Percentiles rank a stretch among this genome's conserved stretches.
phyloP scores from a whole-genome alignment of 1,140 invertebrate species.

The Drosophila ambigua region DNA sequence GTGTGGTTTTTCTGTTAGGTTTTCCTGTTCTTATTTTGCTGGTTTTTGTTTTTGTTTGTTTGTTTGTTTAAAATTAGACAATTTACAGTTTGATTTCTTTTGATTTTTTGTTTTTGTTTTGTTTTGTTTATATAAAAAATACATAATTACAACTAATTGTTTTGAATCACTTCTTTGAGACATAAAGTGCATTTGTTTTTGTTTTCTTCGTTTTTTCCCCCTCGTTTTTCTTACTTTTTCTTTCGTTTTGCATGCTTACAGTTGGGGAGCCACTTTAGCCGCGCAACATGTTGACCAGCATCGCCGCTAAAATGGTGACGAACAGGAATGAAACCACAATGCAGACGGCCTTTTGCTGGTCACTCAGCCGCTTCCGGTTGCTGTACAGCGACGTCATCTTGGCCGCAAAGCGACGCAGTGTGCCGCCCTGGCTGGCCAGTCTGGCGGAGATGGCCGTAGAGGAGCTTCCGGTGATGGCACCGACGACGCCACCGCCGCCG shows the following conservation, averaged over 20 bases:
- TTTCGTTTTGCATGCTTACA: neutral
- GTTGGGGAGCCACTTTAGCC: slow-evolving; percentile 32
- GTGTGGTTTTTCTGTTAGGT: slow-evolving; percentile 25
- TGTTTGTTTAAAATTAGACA: slow-evolving; percentile 58
- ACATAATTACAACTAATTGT: slow-evolving; percentile 70
- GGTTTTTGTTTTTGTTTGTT: slow-evolving; percentile 17
- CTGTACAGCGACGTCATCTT: slow-evolving; percentile 68
- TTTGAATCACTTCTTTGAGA: slow-evolving; percentile 77
- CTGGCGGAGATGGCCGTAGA: slow-evolving; percentile 27
- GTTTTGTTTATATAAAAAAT: slow-evolving; percentile 61
- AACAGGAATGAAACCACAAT: slow-evolving; percentile 81
- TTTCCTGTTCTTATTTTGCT: slow-evolving; percentile 21
- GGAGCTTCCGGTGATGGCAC: slow-evolving; percentile 9
- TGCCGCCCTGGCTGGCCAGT: slow-evolving; percentile 38
- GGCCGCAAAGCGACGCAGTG: slow-evolving; percentile 55
- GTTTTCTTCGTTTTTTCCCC: neutral
- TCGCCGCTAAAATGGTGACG: slow-evolving; percentile 76
- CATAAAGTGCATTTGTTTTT: slow-evolving; percentile 51
- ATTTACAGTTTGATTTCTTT: slow-evolving; percentile 54
- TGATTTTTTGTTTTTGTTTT: slow-evolving; percentile 43
- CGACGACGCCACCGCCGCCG: slow-evolving; percentile 16
- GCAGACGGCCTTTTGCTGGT: slow-evolving; percentile 81
- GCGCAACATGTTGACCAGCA: slow-evolving; percentile 74
- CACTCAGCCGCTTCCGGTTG: slow-evolving; percentile 75
- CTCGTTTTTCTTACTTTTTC: slow-evolving; percentile 1